These are phyloP conservation scores for Therioaphis trifolii DNA, from an alignment of 2,888 invertebrate species.

Conservation along the genomic window DNA sequence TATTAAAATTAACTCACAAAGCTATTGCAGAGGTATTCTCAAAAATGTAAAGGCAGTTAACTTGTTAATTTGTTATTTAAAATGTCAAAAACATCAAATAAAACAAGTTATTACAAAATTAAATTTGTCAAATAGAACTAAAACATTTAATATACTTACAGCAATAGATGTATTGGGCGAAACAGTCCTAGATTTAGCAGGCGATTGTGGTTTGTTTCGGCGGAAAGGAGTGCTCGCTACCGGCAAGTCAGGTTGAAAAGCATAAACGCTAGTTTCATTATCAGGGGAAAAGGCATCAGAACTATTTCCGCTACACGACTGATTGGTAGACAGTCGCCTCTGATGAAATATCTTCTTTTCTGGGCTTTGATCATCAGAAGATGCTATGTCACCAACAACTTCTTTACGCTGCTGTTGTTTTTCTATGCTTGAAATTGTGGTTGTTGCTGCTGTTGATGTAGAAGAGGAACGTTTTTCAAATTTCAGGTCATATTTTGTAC, in stretches of 20 bases:
- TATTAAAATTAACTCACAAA: constrained; percentile 28
- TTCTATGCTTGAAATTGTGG: neutral
- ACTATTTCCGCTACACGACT: constrained; percentile 64
- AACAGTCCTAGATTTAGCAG: constrained; percentile 68
- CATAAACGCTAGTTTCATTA: constrained; percentile 79
- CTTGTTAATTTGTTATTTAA: neutral
- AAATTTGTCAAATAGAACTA: no score
- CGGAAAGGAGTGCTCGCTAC: constrained; percentile 74
- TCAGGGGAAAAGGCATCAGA: constrained; percentile 75
- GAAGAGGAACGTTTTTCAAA: constrained; percentile 43
- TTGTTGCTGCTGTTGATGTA: neutral
- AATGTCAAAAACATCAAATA: no score
- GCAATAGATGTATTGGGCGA: constrained; percentile 71
- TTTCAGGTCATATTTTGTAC: constrained; percentile 53
- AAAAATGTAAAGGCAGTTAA: constrained; percentile 13
- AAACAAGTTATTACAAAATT: no score
- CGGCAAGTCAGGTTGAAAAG: constrained; percentile 76
- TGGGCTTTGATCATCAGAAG: constrained; percentile 34
- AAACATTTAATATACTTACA: no score
- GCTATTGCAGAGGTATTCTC: constrained; percentile 5
- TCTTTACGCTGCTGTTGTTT: constrained; percentile 46
- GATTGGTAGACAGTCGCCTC: constrained; percentile 68
- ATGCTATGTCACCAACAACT: neutral
- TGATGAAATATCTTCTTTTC: constrained; percentile 69
- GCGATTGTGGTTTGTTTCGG: constrained; percentile 67